These are phyloP conservation scores for Epirrhoe alternata DNA, from an alignment of 2,888 invertebrate genomes.

Conservation along the genomic window DNA sequence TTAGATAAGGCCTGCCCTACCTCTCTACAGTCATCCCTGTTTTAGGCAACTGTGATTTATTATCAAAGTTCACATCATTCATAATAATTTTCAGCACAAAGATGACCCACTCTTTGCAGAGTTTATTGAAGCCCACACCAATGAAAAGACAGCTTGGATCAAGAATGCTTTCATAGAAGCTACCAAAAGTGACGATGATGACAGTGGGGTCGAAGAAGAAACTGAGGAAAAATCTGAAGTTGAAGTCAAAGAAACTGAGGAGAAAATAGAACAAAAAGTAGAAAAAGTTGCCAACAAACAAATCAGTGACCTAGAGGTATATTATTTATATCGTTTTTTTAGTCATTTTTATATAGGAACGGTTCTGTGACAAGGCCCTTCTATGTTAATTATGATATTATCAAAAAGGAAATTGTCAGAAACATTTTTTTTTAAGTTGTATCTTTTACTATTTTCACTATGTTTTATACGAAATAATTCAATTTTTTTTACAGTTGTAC, in stretches of 20 bases:
- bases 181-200: conserved; percentile 65
- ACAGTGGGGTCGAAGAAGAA: conserved; percentile 67
- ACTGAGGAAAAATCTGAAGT: conserved; percentile 37
- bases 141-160: conserved; percentile 73
- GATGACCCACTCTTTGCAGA: conserved; percentile 96
- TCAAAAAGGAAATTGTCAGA: too few relatives aligned
- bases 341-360: too few relatives aligned
- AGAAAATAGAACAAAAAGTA: conserved; percentile 58
- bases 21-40: too few relatives aligned
- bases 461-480: too few relatives aligned
- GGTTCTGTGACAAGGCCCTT: too few relatives aligned
- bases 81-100: conserved; percentile 85
- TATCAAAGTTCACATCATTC: neutral
- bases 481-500: too few relatives aligned
- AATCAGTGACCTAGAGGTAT: conserved; percentile 91
- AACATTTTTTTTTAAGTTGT: too few relatives aligned
- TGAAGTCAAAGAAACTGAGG: conserved; percentile 24
- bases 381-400: too few relatives aligned
- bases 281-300: conserved; percentile 88
- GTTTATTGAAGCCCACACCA: conserved; percentile 93
- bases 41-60: too few relatives aligned
- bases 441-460: too few relatives aligned
- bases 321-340: too few relatives aligned
- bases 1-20: too few relatives aligned
- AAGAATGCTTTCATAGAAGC: conserved; percentile 69